Percentiles rank a stretch among this genome's conserved stretches.
Evolutionary conservation across 1,140 invertebrate species (phyloP).

Genomic region (Caenorhabditis briggsae): DNA sequence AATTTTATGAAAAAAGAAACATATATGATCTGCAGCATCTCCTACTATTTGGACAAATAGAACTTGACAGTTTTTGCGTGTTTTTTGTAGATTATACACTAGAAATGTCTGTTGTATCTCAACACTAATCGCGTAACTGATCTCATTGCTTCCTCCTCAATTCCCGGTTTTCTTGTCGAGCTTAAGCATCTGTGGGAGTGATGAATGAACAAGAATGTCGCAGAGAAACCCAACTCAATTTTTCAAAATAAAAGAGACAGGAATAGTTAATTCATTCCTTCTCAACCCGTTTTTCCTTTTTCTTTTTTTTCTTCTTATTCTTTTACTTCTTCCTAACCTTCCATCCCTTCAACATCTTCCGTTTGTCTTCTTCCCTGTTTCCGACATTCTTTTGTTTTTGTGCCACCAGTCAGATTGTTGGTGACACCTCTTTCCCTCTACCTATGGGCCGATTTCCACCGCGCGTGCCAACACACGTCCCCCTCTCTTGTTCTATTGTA

Average conservation of each 20-base stretch:
- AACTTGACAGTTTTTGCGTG: slow-evolving; percentile 41
- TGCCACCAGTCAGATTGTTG: not conserved
- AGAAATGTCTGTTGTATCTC: slow-evolving; percentile 6
- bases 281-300: not conserved
- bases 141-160: slow-evolving; percentile 6
- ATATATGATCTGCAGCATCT: slow-evolving; percentile 14
- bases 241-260: slow-evolving; percentile 34
- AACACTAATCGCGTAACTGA: not conserved
- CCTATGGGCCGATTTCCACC: not conserved
- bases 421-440: slow-evolving; percentile 3
- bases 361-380: slow-evolving; percentile 13
- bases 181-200: not conserved
- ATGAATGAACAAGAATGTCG: slow-evolving; percentile 24
- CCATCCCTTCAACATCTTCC: not conserved
- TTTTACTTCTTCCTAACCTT: slow-evolving; percentile 30
- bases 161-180: slow-evolving; percentile 6
- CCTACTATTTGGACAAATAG: not conserved
- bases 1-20: not conserved
- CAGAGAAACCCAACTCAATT: slow-evolving; percentile 41
- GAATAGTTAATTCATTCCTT: slow-evolving; percentile 55
- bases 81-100: slow-evolving; percentile 46
- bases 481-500: slow-evolving; percentile 25
- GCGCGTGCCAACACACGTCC: slow-evolving; percentile 37
- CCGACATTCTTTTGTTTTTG: slow-evolving; percentile 37
- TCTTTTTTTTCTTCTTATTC: no score